phyloP scores from a whole-genome alignment of 2,888 invertebrate genomes.

The Melinaea menophilus region DNA sequence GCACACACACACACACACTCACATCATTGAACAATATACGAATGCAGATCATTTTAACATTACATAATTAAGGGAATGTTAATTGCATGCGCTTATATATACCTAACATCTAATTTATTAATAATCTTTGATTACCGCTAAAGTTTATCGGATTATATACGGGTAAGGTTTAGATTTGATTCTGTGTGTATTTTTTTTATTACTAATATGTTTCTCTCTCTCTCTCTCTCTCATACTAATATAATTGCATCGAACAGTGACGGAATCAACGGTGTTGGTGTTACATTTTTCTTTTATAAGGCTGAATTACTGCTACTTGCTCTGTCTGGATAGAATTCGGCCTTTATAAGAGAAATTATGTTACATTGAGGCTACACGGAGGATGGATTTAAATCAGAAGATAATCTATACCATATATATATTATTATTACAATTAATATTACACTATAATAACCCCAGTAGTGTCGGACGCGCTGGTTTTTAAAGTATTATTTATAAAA shows the following conservation, averaged over 20 bases:
- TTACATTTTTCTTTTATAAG: conserved; percentile 28
- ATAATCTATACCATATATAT: conserved; percentile 6
- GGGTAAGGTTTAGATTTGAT: conserved; percentile 21
- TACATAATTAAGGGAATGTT: neutral
- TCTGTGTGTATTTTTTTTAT: too few species aligned
- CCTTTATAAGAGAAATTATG: conserved; percentile 28
- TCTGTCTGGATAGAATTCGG: conserved; percentile 27
- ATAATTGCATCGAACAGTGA: neutral
- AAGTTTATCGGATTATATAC: conserved; percentile 18
- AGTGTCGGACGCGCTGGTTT: too few species aligned
- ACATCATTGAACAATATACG: neutral
- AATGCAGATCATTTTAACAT: neutral
- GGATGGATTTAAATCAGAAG: conserved; percentile 3
- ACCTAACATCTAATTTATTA: conserved; percentile 13
- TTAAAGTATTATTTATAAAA: too few species aligned
- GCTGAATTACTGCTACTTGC: conserved; percentile 27
- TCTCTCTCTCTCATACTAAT: too few species aligned
- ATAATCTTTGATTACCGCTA: conserved; percentile 19
- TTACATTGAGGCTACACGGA: conserved; percentile 14
- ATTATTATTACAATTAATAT: neutral
- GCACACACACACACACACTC: neutral
- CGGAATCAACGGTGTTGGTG: conserved; percentile 1
- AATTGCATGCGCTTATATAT: neutral
- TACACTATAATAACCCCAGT: neutral
- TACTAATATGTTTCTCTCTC: too few species aligned